Conservation (phyloP, 2,113 vertebrate genomes). For the Eudyptes chrysolophus region DNA sequence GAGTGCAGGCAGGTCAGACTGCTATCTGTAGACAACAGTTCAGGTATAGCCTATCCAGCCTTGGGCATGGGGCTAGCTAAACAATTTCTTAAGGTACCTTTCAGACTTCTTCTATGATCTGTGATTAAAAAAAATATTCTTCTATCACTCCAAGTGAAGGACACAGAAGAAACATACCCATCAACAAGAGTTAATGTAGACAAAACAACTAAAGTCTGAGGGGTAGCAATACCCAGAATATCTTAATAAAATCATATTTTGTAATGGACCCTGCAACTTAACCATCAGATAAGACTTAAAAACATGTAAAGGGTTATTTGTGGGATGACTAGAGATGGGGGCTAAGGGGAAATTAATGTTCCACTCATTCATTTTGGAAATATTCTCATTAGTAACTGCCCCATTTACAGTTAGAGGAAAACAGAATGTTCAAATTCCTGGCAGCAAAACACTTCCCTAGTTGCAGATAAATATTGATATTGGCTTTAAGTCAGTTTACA, state of each 20-base stretch:
- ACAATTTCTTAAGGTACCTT: not conserved
- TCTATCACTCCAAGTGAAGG: not conserved
- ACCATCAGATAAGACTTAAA: not conserved
- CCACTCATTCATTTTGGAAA: slow-evolving; percentile 65
- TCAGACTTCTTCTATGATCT: not conserved
- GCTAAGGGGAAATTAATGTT: slow-evolving; percentile 45
- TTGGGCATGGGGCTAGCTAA: not conserved
- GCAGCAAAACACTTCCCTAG: slow-evolving; percentile 48
- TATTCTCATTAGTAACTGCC: slow-evolving; percentile 42
- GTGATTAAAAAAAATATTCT: not conserved
- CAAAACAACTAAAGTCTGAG: not conserved
- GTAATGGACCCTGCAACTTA: not conserved
- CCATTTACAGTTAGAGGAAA: slow-evolving; percentile 58
- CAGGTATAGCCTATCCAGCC: not conserved
- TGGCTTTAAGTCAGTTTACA: slow-evolving; percentile 65
- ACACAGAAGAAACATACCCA: not conserved
- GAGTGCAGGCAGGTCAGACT: not conserved
- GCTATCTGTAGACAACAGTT: not conserved
- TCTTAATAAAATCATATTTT: not conserved
- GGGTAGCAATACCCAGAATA: not conserved
- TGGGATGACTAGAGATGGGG: not conserved
- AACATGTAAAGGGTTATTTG: not conserved
- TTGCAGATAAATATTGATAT: slow-evolving; percentile 71
- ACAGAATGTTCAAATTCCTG: slow-evolving; percentile 57
- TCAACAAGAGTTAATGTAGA: not conserved